phyloP scores from a whole-genome alignment of 1,140 invertebrate species.

The Bombus picipes region DNA sequence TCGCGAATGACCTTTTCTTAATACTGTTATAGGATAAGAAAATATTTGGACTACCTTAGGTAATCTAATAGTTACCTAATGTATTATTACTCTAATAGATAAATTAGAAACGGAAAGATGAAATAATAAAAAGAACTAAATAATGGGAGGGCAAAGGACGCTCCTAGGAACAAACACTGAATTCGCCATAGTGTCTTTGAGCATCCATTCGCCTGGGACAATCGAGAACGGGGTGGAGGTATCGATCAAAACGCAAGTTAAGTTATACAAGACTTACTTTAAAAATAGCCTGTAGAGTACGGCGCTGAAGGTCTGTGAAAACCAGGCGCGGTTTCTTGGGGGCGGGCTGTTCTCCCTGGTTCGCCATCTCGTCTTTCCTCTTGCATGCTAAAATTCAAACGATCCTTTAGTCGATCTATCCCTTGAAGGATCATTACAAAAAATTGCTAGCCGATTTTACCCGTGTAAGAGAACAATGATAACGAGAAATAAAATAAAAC shows the following conservation, averaged over 20 bases:
- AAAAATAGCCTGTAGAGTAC: conserved; percentile 99
- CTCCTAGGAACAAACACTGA: neutral
- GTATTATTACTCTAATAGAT: no score
- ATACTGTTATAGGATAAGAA: neutral
- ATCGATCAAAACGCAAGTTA: conserved; percentile 66
- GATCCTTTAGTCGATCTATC: conserved; percentile 38
- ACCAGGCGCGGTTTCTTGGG: conserved; percentile 99
- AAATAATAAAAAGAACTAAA: no score
- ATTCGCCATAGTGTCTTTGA: neutral
- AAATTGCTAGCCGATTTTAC: neutral
- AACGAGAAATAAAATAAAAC: neutral
- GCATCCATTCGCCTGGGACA: conserved; percentile 10
- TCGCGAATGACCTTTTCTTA: neutral
- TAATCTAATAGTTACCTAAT: no score
- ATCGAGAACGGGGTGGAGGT: conserved; percentile 26
- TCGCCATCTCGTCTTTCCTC: conserved; percentile 97
- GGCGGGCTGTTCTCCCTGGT: conserved; percentile 90
- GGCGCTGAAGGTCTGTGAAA: conserved; percentile 99
- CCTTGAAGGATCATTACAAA: neutral
- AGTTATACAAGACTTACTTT: conserved; percentile 86
- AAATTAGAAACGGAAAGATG: neutral
- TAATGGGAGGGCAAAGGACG: no score
- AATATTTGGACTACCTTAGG: neutral
- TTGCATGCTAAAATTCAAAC: conserved; percentile 91
- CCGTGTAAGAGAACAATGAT: neutral